Evolutionary conservation across 2,888 invertebrate genomes (phyloP), one percentile per base, ranked within the genome.

Genomic region (Ellobium chinense): DNA sequence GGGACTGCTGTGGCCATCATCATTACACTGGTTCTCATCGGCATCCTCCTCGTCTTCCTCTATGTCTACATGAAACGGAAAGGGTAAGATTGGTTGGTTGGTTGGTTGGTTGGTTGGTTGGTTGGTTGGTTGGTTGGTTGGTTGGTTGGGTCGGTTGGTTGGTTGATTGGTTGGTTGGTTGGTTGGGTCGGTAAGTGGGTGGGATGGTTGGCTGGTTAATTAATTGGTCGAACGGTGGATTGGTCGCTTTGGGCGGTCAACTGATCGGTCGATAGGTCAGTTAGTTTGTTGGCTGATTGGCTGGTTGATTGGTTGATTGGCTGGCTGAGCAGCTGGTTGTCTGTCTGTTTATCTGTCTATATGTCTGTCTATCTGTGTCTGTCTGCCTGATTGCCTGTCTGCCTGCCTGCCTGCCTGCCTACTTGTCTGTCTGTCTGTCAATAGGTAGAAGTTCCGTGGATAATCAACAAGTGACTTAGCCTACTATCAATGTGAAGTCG

Each of bases 51-150:
- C 9, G 56, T 58, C 21, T 34, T 34, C 21, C 9, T 21, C 36
- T 72, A 72, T n/a, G n/a, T 9, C n/a, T 72, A 34, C 36, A n/a
- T 58, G 24, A 72, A 31, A 58, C 56, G 31, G n/a, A 58, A 58
- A 27, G 72, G 72, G 72, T 72, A 72, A 21, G 18, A n/a, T n/a
- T 14, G 56, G 4, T 56, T 56, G 65, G 46, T 34, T 54, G 65
- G 37, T 9, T 29, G 54, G 24, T 29, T 29, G 65, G 37, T 37
- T 54, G 75, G 46, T 24, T 18, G 65, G 37, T 36, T 34, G 54
- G 9, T 21, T 37, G 21, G 14, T 29, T 65, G 36, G 34, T 2
- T 34, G n/a, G 36, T 34, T 4, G 2, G 66, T 14, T 1, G 36
- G 18, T 4, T n/a, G 21, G 3, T 12, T 1, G 4, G 9, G 4